Evolutionary conservation across 2,888 invertebrate species (phyloP).

Genomic region (Acanthoscelides obtectus): DNA sequence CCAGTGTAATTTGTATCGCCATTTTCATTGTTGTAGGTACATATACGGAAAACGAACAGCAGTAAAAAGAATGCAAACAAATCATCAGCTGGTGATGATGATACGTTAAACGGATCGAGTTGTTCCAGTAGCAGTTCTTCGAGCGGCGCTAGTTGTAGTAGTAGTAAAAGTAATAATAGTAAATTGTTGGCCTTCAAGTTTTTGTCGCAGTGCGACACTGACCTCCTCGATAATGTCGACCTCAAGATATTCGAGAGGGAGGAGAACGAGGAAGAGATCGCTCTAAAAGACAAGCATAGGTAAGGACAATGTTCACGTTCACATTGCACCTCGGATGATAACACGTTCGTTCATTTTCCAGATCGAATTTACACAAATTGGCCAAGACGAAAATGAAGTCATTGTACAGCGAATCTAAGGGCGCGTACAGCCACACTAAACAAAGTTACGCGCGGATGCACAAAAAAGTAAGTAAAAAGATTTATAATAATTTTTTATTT

Average conservation of each 20-base stretch:
- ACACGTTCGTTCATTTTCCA: not conserved
- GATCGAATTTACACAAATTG: slow-evolving; percentile 13
- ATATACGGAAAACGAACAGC: not conserved
- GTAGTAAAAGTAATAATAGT: slow-evolving; percentile 9
- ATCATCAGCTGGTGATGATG: slow-evolving; percentile 4
- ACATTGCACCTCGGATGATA: not conserved
- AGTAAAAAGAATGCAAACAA: not conserved
- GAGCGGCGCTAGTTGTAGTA: slow-evolving; percentile 2
- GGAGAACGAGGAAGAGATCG: slow-evolving; percentile 36
- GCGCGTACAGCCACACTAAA: slow-evolving; percentile 29
- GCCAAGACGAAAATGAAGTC: slow-evolving; percentile 17
- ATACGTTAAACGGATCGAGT: slow-evolving; percentile 3
- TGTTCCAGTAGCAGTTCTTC: slow-evolving; percentile 5
- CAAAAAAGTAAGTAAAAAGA: slow-evolving; percentile 22
- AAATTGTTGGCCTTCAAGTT: slow-evolving; percentile 25
- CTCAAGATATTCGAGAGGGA: slow-evolving; percentile 33
- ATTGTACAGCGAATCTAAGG: slow-evolving; percentile 29
- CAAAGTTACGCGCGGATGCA: slow-evolving; percentile 31
- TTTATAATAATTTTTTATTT: not conserved
- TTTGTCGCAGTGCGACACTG: slow-evolving; percentile 25
- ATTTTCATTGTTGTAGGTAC: not conserved
- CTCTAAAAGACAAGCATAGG: slow-evolving; percentile 43
- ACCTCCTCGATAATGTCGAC: slow-evolving; percentile 26
- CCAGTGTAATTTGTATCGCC: too few relatives aligned
- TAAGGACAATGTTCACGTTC: slow-evolving; percentile 12